Percentiles rank a stretch among this genome's conserved stretches.
These are phyloP conservation scores for Penaeus vannamei DNA, from an alignment of 1,140 invertebrate genomes.

Conservation along the genomic window DNA sequence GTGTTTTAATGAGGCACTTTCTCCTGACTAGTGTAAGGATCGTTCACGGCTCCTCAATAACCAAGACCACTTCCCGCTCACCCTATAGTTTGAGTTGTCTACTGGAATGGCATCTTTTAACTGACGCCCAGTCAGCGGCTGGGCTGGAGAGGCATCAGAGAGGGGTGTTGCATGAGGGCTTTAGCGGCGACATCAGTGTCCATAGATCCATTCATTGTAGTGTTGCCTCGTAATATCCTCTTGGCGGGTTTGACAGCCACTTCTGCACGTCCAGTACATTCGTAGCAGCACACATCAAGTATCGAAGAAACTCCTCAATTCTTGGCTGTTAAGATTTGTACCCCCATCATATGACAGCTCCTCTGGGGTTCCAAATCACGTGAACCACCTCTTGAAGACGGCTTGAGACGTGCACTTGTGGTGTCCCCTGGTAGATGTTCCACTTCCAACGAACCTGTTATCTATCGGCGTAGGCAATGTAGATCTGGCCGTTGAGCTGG, in stretches of 20 bases:
- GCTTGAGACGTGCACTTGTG: constrained; percentile 2
- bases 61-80: neutral
- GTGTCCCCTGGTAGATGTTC: neutral
- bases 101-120: neutral
- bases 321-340: constrained; percentile 25
- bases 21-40: neutral
- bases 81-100: neutral
- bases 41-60: too few species aligned
- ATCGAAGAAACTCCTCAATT: neutral
- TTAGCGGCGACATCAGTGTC: constrained; percentile 3
- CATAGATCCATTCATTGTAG: neutral
- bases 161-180: neutral
- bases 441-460: neutral
- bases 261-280: too few species aligned
- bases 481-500: constrained; percentile 5
- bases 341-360: constrained; percentile 26
- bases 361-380: neutral
- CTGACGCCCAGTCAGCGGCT: neutral
- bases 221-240: neutral
- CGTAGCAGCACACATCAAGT: too few species aligned
- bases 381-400: neutral
- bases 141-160: neutral
- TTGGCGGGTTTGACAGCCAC: neutral
- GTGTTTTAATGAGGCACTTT: neutral
- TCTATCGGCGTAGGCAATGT: neutral